Evolutionary conservation across 2,797 vertebrate genomes (phyloP).

Genomic region (Lepus townsendii): DNA sequence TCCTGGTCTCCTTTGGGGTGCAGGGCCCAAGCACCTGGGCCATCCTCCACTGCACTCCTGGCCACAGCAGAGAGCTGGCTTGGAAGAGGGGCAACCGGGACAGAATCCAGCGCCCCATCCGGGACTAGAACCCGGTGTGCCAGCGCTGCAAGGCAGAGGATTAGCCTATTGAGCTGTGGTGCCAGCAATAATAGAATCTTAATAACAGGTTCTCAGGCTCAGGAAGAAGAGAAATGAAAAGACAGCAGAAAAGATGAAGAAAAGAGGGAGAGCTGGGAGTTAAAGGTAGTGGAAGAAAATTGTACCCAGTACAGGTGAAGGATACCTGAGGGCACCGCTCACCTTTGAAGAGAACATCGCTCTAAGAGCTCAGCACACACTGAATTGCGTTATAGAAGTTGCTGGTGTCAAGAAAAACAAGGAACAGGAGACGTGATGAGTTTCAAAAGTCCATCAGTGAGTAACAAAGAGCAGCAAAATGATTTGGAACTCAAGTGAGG

Average conservation of each 20-base stretch:
- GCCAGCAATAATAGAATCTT: too few species aligned
- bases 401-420: background rate
- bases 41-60: too few species aligned
- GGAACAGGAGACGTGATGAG: background rate
- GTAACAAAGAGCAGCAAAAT: background rate
- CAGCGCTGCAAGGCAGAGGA: too few species aligned
- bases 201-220: too few species aligned
- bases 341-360: background rate
- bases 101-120: too few species aligned
- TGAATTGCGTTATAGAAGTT: background rate
- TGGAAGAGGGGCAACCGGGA: too few species aligned
- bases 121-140: too few species aligned
- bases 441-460: background rate
- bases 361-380: background rate
- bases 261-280: background rate
- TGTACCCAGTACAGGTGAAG: background rate
- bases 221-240: background rate
- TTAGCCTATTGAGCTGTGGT: too few species aligned
- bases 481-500: background rate
- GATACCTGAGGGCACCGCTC: rapidly evolving
- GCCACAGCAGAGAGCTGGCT: too few species aligned
- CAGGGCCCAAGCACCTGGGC: too few species aligned
- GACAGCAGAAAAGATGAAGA: background rate
- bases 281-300: background rate
- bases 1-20: too few species aligned